Conservation (phyloP, 2,113 vertebrate genomes). For the Scomber colias region DNA sequence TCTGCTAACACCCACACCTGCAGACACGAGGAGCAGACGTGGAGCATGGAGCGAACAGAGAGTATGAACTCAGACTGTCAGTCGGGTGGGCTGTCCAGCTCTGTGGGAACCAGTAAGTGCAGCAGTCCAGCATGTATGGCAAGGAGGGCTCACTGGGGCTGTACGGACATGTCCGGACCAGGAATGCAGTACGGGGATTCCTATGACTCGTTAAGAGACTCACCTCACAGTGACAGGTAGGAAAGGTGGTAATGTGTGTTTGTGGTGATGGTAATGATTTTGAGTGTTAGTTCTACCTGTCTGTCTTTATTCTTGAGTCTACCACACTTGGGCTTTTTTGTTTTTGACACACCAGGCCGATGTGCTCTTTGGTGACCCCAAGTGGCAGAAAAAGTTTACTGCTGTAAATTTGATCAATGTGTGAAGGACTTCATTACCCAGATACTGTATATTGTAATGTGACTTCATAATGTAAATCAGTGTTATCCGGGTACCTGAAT, state of each 20-base stretch:
- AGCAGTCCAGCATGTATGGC: slow-evolving; percentile 96
- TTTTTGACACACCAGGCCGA: background rate
- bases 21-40: slow-evolving; percentile 97
- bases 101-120: slow-evolving; percentile 98
- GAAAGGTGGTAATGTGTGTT: background rate
- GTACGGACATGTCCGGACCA: slow-evolving; percentile 85
- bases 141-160: slow-evolving; percentile 90
- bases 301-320: slow-evolving; percentile 1
- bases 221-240: slow-evolving; percentile 98
- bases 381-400: slow-evolving; percentile 38
- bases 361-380: slow-evolving; percentile 51
- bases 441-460: background rate
- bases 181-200: slow-evolving; percentile 92
- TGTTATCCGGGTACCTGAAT: background rate
- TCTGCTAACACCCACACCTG: slow-evolving; percentile 29
- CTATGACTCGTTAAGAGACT: slow-evolving; percentile 95
- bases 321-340: slow-evolving; percentile 7
- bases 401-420: background rate
- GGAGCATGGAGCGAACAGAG: slow-evolving; percentile 96
- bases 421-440: background rate
- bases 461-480: background rate
- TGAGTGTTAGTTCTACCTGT: background rate
- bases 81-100: slow-evolving; percentile 95
- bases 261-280: background rate
- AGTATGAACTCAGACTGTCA: slow-evolving; percentile 96